Base-by-base conservation (phyloP, 2,888 invertebrate species). In the Amphipoea oculea region DNA sequence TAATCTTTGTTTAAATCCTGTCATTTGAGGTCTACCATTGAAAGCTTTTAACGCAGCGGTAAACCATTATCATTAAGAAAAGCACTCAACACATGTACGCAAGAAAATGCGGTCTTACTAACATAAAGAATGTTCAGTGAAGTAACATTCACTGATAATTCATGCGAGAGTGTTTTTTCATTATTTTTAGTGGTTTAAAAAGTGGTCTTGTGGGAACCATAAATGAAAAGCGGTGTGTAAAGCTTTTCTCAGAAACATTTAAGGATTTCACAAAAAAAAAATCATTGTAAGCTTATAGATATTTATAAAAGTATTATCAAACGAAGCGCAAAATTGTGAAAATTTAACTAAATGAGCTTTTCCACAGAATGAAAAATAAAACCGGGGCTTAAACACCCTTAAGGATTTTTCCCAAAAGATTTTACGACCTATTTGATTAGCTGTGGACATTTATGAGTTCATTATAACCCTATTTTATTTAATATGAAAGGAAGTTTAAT, bases 61-160 rank as follows among this genome's bases (percentile, higher is more conserved):
- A 63, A 75, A 69, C 57, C 42, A 36, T 82, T 70, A 67, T 57
- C 71, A 68, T 83, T 79, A 83, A 70, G 54, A 79, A 73, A 83
- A 82, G 65, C 70, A 84, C 75, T 83, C 81, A 74, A 51, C 68
- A 69, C 45, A 23, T 17, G 36, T 80, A 57, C 36, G 6, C 40
- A 75, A 63, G 45, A 75, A 62, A 71, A 29, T 73, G 20, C 29
- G 36, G 12, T 72, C n/a, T 36, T 74, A 65, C 20, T 45, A 20
- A 60, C 14, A 54, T 48, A 3, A 69, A 54, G 11, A 20, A 70
- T 23, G 14, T 79, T 45, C 45, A 45, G n/a, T n/a, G 5, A 57
- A 54, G 40, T 42, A 65, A 40, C 2, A 62, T 62, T 42, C 23
- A 23, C 40, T 65, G 40, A 42, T n/a, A 63, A 20, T 23, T 65